phyloP scores from a whole-genome alignment of 2,888 invertebrate species.

The Taphrorychus bicolor region DNA sequence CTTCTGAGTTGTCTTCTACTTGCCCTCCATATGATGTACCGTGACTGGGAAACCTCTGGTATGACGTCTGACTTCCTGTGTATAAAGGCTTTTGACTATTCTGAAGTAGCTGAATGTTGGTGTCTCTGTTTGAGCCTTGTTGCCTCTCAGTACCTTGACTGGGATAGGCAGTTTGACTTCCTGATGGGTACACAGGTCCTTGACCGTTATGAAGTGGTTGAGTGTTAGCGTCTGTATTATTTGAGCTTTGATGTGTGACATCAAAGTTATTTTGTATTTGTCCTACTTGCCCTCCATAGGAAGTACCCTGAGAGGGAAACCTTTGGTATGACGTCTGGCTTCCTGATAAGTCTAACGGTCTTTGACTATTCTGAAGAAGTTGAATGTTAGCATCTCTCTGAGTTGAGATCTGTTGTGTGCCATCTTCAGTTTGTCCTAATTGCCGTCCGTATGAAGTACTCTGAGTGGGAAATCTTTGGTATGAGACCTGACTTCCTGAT shows the following conservation, averaged over 20 bases:
- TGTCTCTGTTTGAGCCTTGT: neutral
- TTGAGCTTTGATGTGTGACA: constrained; percentile 36
- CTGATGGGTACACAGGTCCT: no score
- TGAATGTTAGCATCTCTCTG: neutral
- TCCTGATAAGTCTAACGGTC: neutral
- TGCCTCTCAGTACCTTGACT: no score
- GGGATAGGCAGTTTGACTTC: no score
- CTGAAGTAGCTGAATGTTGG: neutral
- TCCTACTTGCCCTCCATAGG: neutral
- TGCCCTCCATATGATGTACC: constrained; percentile 1
- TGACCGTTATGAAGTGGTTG: no score
- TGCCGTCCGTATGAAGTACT: neutral
- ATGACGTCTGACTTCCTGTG: neutral
- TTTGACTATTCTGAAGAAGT: neutral
- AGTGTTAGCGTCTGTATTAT: no score
- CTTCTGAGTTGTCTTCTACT: constrained; percentile 25
- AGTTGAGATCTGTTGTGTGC: constrained; percentile 36
- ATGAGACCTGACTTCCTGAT: neutral
- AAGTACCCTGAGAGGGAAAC: neutral
- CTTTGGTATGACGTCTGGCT: neutral
- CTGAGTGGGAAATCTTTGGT: neutral
- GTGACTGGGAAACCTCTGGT: neutral
- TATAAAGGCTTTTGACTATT: neutral
- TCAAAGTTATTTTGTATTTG: constrained; percentile 28
- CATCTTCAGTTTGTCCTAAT: no score